Evolutionary conservation across 2,113 vertebrate genomes (phyloP), one percentile per base, ranked within the genome.

Genomic region (Podiceps cristatus): DNA sequence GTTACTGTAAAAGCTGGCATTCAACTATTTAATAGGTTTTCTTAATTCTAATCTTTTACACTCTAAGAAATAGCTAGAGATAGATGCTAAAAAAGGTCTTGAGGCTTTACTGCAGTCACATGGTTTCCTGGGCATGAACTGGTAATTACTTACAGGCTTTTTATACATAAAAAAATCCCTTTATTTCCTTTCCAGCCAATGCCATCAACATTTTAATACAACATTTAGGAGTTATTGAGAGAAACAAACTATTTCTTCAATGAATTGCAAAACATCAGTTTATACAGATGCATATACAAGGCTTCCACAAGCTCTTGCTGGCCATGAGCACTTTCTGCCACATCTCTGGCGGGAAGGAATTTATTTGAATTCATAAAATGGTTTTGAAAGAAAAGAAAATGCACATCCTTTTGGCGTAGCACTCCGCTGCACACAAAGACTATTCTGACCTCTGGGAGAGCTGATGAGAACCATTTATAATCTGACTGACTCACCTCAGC

Each of bases 1-100:
- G 95, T 78, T 97, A 93, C 89, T 96, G 94, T 93, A 93, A 96
- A 96, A 96, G 75, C 72, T 92, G 59, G 23, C 78, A 89, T 86
- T 90, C 80, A 90, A 17, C 59, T 91, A 63, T 88, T 96, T 96
- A 86, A 91, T 37, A 95, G 90, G 86, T 94, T 97, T 97, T 94
- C 94, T 86, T 97, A 96, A 96, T 95, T 95, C 78, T 66, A 80
- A 72, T 98, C 80, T 94, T 75, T 92, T 69, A 53, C 52, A 87
- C 69, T 86, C 72, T 88, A 93, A 91, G 76, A 92, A 98, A 95
- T 88, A 96, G 74, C 81, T 79, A 76, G 87, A 93, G 77, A 75
- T 84, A 96, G 58, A 91, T 56, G 76, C 81, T 90, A 93, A 74
- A 58, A 96, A 93, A 91, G 93, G 69, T 91, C 88, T 74, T 72